phyloP scores from a whole-genome alignment of 2,888 invertebrate genomes.

The Geophilus truncorum region DNA sequence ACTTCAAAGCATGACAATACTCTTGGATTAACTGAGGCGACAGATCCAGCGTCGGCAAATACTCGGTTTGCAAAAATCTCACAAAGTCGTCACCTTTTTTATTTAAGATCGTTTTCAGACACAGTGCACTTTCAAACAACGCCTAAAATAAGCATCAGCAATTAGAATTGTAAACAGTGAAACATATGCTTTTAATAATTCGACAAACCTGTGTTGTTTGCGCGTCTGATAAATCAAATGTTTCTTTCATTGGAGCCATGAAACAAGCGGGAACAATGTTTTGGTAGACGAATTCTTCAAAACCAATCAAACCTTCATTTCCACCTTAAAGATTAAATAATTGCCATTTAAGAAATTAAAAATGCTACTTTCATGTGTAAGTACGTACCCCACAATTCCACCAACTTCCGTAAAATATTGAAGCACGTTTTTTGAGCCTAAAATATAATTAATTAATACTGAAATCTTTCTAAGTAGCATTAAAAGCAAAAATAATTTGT shows the following conservation, averaged over 20 bases:
- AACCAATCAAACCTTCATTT: constrained; percentile 49
- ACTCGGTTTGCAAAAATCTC: constrained; percentile 49
- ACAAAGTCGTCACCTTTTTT: constrained; percentile 51
- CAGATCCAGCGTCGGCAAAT: constrained; percentile 50
- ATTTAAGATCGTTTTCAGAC: constrained; percentile 44
- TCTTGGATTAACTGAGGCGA: constrained; percentile 48
- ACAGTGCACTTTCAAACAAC: constrained; percentile 45
- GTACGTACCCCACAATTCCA: constrained; percentile 51
- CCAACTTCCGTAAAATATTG: constrained; percentile 51
- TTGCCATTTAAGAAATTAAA: not conserved
- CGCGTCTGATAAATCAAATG: constrained; percentile 54
- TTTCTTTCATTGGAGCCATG: constrained; percentile 52
- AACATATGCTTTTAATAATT: not conserved
- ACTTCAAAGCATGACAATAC: constrained; percentile 50
- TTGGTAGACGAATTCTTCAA: constrained; percentile 53
- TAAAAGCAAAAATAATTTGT: too few relatives aligned
- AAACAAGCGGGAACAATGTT: constrained; percentile 55
- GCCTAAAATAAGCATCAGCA: constrained; percentile 42
- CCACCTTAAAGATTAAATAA: constrained; percentile 43
- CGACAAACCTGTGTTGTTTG: constrained; percentile 49
- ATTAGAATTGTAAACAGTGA: not conserved
- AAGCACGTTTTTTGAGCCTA: constrained; percentile 54
- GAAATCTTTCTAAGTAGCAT: too few relatives aligned
- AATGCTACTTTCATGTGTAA: not conserved
- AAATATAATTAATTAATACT: not conserved